Base-by-base conservation (phyloP, 2,888 invertebrate genomes). In the Coelinius sp. region DNA sequence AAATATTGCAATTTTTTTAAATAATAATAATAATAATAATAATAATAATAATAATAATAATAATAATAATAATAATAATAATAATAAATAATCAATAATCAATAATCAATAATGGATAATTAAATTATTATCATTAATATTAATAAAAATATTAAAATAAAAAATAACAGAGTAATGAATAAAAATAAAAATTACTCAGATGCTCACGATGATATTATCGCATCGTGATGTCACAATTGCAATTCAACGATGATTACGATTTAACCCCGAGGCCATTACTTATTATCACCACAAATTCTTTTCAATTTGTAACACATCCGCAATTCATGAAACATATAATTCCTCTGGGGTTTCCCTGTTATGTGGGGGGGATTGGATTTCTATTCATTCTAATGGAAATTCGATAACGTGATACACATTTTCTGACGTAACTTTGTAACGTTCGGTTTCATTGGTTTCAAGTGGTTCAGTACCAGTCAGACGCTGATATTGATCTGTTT, bases 151-250 rank as follows among this genome's bases (percentile, higher is more conserved):
- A 8, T 22, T 0, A 1, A 59, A 17, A 59, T 35, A n/a, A 14
- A 27, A n/a, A 12, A 6, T 3, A 10, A 35, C 17, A 31, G 27
- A n/a, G 31, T 31, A 59, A 68, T 56, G n/a, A 38, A 12, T 67
- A 6, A 12, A 53, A 35, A 35, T 68, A 24, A 41, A 46, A 35
- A 22, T 35, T 63, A 31, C 35, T 56, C 25, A 25, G 7, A 65
- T 20, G 17, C 17, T 17, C 46, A 20, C 17, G 17, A 20, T 44
- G 65, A 44, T 65, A 65, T 38, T 31, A 69, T 65, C 65, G 65
- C 70, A 56, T 59, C n/a, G 35, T 70, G 70, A 70, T 70, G 70
- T 70, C 70, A 70, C 70, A 70, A 59, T 46, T 24, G 69, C 49
- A 68, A 65, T 52, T 59, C 22, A 56, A 71, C 41, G 70, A 53